Evolutionary conservation across 2,113 vertebrate species (phyloP), one percentile per base, ranked within the genome.

Genomic region (Rhizomys pruinosus): DNA sequence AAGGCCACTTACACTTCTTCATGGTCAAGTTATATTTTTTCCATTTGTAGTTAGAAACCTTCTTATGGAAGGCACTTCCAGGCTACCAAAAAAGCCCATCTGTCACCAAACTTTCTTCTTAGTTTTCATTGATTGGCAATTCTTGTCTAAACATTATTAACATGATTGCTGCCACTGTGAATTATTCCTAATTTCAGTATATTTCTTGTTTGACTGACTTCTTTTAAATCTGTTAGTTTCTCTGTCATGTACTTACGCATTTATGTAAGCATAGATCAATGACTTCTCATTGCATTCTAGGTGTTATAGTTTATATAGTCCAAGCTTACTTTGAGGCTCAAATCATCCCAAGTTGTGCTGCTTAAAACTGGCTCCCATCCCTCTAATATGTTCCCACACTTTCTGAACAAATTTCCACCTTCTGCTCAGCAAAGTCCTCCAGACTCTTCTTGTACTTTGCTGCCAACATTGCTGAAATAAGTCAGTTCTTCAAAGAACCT

Each of bases 291-390:
- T 93, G 34, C 63, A 80, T 61, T 71, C 34, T 44, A 39, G 47
- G n/a, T 29, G 47, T 59, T 84, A 87, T 39, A 79, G 57, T 69
- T n/a, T 63, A 0, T 86, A 69, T 7, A 77, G 25, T 52, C 25
- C 87, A n/a, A 89, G 34, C 68, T 77, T 94, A 80, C 39, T 76
- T 59, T 72, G 68, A 87, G 71, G 44, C 12, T 84, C 37, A 66
- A 7, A 19, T 85, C 74, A 10, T 32, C 44, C 23, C 7, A 29
- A 32, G 29, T 12, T 72, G 42, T 44, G 27, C 63, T 20, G 12
- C 37, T 52, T 76, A 7, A 92, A 57, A 6, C 16, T 74, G 42
- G 7, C 22, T 74, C 37, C 42, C 20, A 15, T 52, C 9, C n/a
- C 17, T 68, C 87, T 44, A 68, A 19, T 25, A 15, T 73, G 5